Base-by-base conservation (phyloP, 2,113 vertebrate genomes). In the Microtus pennsylvanicus region DNA sequence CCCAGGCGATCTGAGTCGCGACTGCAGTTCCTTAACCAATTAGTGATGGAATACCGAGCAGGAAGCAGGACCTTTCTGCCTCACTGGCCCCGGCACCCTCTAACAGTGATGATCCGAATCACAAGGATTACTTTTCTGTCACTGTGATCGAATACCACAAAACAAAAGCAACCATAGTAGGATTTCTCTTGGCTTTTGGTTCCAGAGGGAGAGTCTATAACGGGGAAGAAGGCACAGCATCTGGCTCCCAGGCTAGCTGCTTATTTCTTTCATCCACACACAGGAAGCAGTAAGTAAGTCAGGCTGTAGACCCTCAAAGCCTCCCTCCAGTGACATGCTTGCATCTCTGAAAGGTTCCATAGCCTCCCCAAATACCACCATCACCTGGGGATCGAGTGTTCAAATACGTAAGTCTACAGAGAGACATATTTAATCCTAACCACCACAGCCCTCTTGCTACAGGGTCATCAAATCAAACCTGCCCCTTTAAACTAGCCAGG, bases 401-500 rank as follows among this genome's bases (percentile, higher is more conserved):
- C 24, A 65, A 42, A 42, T 30, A 45, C 8, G 5, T 1, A 14
- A 65, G n/a, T 63, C n/a, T 85, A 30, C 17, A 45, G 81, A 85
- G 7, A 30, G n/a, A 85, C 16, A 5, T 63, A 63, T 19, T 3
- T 19, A 4, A 63, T 11, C 24, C 58, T 19, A 28, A 65, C 3
- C 14, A 63, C 26, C 4, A 4, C 16, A 30, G 38, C 81, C 26
- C 17, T 45, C 81, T 65, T 85, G 5, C 38, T 63, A 21, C n/a
- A 86, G 50, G 63, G 55, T 17, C 21, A 35, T 87, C n/a, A 96
- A 45, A 74, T 2, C 16, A 11, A 97, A 69, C 0, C 72, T 94
- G 42, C 58, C 7, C 45, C 87, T 96, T 93, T 97, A 94, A 96
- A 83, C 38, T 50, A 70, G 38, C 13, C 19, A 87, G 33, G 12